Evolutionary conservation across 2,797 vertebrate species (phyloP), one percentile per base, ranked within the genome.

Genomic region (Paratrypauchen microcephalus): DNA sequence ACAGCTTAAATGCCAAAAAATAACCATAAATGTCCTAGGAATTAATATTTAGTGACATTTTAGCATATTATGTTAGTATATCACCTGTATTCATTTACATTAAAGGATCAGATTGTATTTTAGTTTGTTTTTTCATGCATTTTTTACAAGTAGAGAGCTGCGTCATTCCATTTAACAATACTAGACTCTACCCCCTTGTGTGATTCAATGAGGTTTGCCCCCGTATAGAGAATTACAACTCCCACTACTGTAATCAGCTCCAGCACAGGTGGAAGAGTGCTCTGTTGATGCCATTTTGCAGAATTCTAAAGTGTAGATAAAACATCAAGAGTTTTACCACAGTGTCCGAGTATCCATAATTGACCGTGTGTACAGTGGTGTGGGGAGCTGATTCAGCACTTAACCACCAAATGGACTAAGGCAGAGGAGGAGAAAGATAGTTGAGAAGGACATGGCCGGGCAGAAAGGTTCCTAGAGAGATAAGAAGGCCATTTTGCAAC

Each of bases 331-430:
- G 71, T 87, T 84, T 28, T 72, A 78, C 80, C 79, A 78, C 73
- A 68, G 68, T 72, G 72, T 79, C 71, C 82, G 45, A n/a, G 83
- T 83, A 71, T 79, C 70, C 79, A 82, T 88, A 85, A 88, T 76
- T 80, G 83, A 80, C 87, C 26, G 81, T 66, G 65, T 64, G 76
- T 54, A 73, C 60, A 24, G 70, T 30, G 52, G 23, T 72, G 57
- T 26, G 57, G 66, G 66, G 60, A 7, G 71, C 81, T 78, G 82
- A 90, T 70, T 88, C 86, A 88, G 88, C 86, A 85, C 80, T 91
- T 84, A 83, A 78, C 72, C 66, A 69, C 23, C 66, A 78, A 84
- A 83, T 72, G 80, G 77, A 70, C 66, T 1, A 69, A 76, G 66
- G 58, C 66, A 16, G 72, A 70, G 48, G 62, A 70, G 52, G 68